Evolutionary conservation across 2,113 vertebrate genomes (phyloP), one percentile per base, ranked within the genome.

Genomic region (Triplophysa tibetana): DNA sequence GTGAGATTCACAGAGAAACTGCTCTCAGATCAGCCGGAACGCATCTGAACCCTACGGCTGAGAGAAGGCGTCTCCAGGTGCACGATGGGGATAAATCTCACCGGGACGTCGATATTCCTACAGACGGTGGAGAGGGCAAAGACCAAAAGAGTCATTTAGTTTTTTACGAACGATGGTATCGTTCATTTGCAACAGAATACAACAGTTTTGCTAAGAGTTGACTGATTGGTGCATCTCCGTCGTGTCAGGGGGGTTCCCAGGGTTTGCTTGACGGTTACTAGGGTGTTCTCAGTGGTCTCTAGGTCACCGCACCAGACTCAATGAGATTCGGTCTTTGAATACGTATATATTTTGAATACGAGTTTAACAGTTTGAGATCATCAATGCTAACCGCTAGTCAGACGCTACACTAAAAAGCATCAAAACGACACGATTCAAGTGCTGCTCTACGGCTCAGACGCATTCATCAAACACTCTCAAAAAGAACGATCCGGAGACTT

Each of bases 1-100:
- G 88, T 52, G 58, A 69, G 54, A 65, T 83, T 82, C 76, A 86
- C 64, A 29, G 54, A 45, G 12, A 60, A 74, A 61, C 54, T 74
- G 54, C 33, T 11, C 70, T 60, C 26, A 60, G 21, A 38, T 73
- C 70, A 67, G 62, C 63, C 17, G 3, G 8, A 62, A 78, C 17
- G 48, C 11, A 8, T 38, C 56, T 75, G 26, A 61, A 19, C n/a
- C n/a, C 29, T 14, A 61, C 23, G 67, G 21, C 66, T 24, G 9
- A 4, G 14, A 45, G 19, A 45, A 21, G 17, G 8, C 23, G 19
- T 43, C 41, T n/a, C 23, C 10, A 9, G 7, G 41, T 61, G 5
- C 21, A 14, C 43, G 48, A 19, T 19, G 41, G 7, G 19, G 50
- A 33, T n/a, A 24, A 26, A 29, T 8, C 65, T 68, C 64, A 26